Evolutionary conservation across 1,140 invertebrate genomes (phyloP).

Genomic region (Phortica variegata): DNA sequence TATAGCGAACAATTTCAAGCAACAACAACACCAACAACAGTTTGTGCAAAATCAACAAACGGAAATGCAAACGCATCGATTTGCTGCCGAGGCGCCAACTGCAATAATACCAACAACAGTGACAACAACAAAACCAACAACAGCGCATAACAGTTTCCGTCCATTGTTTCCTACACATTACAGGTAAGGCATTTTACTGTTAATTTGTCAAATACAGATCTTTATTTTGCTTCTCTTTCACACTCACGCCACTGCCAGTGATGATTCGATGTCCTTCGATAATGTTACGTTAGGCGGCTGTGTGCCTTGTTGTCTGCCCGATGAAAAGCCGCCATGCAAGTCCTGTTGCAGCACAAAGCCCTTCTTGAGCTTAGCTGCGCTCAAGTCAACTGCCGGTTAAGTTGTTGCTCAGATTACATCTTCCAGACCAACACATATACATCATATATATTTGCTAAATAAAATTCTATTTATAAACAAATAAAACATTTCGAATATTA

Average conservation of each 20-base stretch:
- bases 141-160: neutral
- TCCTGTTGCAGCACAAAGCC: constrained; percentile 20
- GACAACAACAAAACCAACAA: too few species aligned
- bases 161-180: neutral
- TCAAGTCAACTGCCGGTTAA: constrained; percentile 40
- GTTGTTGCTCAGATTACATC: constrained; percentile 40
- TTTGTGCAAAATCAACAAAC: constrained; percentile 1
- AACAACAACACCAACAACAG: constrained; percentile 1
- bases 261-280: too few species aligned
- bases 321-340: constrained; percentile 8
- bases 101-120: too few species aligned
- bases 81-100: too few species aligned
- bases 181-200: constrained; percentile 17
- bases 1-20: neutral
- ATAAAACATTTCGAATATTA: too few species aligned
- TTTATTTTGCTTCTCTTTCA: too few species aligned
- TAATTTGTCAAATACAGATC: constrained; percentile 9
- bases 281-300: constrained; percentile 3
- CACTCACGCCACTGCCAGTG: constrained; percentile 24
- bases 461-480: too few species aligned
- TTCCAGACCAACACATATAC: too few species aligned
- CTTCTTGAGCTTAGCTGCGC: constrained; percentile 25
- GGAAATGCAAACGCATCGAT: neutral
- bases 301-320: constrained; percentile 19
- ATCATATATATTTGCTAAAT: too few species aligned